phyloP scores from a whole-genome alignment of 2,113 vertebrate species.

The Clupea harengus region DNA sequence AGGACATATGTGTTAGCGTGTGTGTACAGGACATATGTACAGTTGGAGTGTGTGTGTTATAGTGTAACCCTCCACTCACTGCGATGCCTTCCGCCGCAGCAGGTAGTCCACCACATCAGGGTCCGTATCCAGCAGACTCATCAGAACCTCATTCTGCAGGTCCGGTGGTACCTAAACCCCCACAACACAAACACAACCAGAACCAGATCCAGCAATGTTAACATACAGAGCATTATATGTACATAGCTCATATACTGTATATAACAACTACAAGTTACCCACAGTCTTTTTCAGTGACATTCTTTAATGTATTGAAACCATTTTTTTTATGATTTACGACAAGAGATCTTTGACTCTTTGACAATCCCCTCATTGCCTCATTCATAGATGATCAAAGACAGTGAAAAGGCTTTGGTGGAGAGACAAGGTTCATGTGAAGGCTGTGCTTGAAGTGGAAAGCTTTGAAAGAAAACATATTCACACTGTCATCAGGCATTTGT shows the following conservation, averaged over 20 bases:
- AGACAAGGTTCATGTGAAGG: background rate
- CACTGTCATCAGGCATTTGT: background rate
- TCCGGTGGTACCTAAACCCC: constrained; percentile 84
- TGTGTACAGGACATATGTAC: no score
- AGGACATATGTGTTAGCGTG: background rate
- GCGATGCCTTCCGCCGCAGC: constrained; percentile 91
- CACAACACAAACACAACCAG: background rate
- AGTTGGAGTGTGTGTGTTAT: background rate
- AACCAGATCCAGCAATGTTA: background rate
- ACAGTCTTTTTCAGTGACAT: background rate
- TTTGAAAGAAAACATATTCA: background rate
- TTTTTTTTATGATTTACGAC: background rate
- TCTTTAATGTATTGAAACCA: background rate
- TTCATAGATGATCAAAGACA: background rate
- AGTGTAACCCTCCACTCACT: constrained; percentile 60
- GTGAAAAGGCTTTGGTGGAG: background rate
- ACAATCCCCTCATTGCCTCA: background rate
- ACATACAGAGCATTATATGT: no score
- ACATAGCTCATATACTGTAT: no score
- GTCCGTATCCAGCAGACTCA: constrained; percentile 90
- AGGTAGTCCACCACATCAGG: constrained; percentile 95
- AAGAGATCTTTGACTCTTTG: background rate
- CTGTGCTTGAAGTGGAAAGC: background rate
- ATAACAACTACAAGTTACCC: no score
- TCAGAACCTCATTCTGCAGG: constrained; percentile 92